A percentile compares a stretch with the other conserved stretches of the same genome.
These are phyloP conservation scores for Camptogramma bilineatum DNA, from an alignment of 2,888 invertebrate species.

Conservation along the genomic window DNA sequence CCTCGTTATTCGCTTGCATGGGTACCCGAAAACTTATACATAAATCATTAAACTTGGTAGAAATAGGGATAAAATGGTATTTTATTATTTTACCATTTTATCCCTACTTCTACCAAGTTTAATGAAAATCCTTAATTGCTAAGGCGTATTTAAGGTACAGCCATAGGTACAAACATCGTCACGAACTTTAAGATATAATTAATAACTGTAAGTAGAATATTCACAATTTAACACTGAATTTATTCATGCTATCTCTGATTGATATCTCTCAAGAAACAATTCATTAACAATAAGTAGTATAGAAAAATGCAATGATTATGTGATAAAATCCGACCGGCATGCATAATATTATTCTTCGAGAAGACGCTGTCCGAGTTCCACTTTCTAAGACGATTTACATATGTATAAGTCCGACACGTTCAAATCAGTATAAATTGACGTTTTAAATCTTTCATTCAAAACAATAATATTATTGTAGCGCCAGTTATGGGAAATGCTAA, in stretches of 20 bases:
- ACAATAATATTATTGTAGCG: conserved; percentile 11
- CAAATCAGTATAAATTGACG: conserved; percentile 6
- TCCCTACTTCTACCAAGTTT: no score
- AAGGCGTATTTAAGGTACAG: no score
- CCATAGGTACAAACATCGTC: no score
- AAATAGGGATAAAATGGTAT: no score
- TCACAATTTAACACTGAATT: no score
- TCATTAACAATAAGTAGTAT: not conserved
- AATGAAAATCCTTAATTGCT: no score
- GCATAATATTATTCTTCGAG: conserved; percentile 42
- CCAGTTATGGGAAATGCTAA: conserved; percentile 12
- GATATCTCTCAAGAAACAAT: not conserved
- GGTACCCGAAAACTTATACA: no score
- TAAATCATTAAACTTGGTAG: no score
- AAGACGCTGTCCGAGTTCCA: conserved; percentile 40
- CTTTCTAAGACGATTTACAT: conserved; percentile 50
- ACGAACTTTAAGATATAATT: not conserved
- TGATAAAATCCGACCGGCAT: conserved; percentile 38
- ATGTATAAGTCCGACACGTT: conserved; percentile 32
- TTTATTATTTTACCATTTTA: no score
- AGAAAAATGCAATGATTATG: conserved; percentile 16
- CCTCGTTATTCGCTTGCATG: no score
- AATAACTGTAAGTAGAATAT: not conserved
- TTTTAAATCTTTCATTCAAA: conserved; percentile 12
- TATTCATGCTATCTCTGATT: no score